Evolutionary conservation across 2,113 vertebrate genomes (phyloP), one percentile per base, ranked within the genome.

Genomic region (Casuarius casuarius): DNA sequence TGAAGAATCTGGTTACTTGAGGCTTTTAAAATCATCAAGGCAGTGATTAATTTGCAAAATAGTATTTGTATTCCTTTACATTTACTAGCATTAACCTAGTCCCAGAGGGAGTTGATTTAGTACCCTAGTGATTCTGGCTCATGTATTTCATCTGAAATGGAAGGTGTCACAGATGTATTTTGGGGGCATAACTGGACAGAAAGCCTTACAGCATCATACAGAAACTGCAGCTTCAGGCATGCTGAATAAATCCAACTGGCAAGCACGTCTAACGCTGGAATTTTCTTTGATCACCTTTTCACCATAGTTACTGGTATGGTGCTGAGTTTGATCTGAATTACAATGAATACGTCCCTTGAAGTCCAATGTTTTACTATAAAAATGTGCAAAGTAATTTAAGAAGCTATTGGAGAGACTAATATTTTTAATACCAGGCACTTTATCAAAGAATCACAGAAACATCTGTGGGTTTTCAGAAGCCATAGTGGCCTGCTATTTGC

Each of bases 381-480:
- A 59, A 56, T 49, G 11, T 44, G 31, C 13, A 83, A 75, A 92
- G 54, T 63, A 54, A 40, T 52, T 83, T 84, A 40, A 15, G 14
- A 61, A 79, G 14, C n/a, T 68, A 44, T 23, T 22, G 35, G 26
- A 68, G 18, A 59, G 25, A 31, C 12, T 46, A n/a, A 31, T 62
- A 21, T 70, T 79, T 88, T 68, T 65, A 77, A 31, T 72, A 40
- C 11, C 22, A 62, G 54, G 13, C 7, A 21, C 18, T 87, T 78
- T 42, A 35, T 54, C 1, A 0, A 73, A 0, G 2, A 63, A 9
- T 72, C 4, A 2, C 12, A 67, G 66, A 51, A 48, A 51, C 15
- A 70, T 82, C 68, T 82, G 52, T 49, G 44, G 29, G 23, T 48
- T 85, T 82, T 84, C 42, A 72, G 59, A 63, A 77, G 12, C 33